A percentile compares a stretch with the other conserved stretches of the same genome.
phyloP scores from a whole-genome alignment of 1,140 invertebrate genomes.

The Calliopsis andreniformis region DNA sequence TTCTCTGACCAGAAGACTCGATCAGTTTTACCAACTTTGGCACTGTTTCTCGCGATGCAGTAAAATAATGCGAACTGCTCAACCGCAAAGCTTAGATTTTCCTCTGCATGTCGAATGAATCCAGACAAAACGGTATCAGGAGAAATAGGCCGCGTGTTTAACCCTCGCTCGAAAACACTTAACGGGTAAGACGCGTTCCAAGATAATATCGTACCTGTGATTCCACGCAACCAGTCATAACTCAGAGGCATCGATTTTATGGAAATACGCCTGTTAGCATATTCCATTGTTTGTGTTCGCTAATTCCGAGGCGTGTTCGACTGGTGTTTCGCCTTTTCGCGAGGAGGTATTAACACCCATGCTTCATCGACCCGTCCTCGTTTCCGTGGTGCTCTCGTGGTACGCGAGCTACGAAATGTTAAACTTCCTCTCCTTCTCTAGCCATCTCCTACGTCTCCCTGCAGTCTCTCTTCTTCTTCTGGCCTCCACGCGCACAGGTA shows the following conservation, averaged over 20 bases:
- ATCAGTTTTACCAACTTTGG: no score
- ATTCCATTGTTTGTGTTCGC: conserved; percentile 16
- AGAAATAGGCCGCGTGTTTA: no score
- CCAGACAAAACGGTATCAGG: no score
- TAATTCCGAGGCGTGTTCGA: conserved; percentile 40
- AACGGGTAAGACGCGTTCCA: not conserved
- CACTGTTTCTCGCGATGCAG: no score
- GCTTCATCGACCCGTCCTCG: conserved; percentile 25
- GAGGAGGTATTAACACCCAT: conserved; percentile 4
- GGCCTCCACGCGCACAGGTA: not conserved
- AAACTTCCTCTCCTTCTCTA: conserved; percentile 8
- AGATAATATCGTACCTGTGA: not conserved
- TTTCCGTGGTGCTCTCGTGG: conserved; percentile 12
- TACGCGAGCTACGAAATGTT: conserved; percentile 29
- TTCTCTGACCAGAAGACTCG: no score
- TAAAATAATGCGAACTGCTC: no score
- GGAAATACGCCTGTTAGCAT: conserved; percentile 20
- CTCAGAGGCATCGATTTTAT: conserved; percentile 16
- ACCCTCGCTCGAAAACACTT: no score
- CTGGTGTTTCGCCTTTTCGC: conserved; percentile 12
- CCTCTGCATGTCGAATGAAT: no score
- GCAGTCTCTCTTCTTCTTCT: not conserved
- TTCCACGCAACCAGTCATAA: not conserved
- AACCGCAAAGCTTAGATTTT: no score
- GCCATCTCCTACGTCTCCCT: not conserved